phyloP scores from a whole-genome alignment of 2,888 invertebrate genomes.

The Melanophora roralis region DNA sequence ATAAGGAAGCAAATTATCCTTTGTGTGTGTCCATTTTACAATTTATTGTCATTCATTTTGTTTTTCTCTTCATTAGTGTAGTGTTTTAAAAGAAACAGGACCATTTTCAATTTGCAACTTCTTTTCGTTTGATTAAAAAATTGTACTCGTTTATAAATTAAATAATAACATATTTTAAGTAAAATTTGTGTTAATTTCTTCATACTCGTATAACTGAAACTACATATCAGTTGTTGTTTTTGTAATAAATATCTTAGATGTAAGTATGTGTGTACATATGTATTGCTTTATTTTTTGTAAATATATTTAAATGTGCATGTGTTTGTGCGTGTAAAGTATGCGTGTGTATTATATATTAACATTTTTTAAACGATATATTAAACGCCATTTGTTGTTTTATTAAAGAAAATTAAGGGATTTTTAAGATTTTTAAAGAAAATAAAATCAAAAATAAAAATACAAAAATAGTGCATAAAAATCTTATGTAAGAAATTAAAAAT shows the following conservation, averaged over 20 bases:
- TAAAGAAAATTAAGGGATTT: conserved; percentile 50
- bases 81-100: conserved; percentile 18
- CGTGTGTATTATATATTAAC: neutral
- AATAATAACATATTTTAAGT: neutral
- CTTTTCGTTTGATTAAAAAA: conserved; percentile 32
- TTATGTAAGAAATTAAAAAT: conserved; percentile 10
- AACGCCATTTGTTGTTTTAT: conserved; percentile 12
- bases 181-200: neutral
- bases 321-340: neutral
- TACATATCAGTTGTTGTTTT: conserved; percentile 12
- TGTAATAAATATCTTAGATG: conserved; percentile 10
- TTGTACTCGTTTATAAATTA: conserved; percentile 2
- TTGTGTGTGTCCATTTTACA: neutral
- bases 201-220: no score
- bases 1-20: conserved; percentile 19
- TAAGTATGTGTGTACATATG: conserved; percentile 16
- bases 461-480: neutral
- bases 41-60: conserved; percentile 6
- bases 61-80: conserved; percentile 27
- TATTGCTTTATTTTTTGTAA: neutral
- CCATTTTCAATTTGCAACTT: conserved; percentile 29
- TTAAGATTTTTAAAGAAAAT: conserved; percentile 47
- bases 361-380: conserved; percentile 26
- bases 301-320: conserved; percentile 43
- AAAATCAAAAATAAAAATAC: conserved; percentile 28